Evolutionary conservation across 2,797 vertebrate species (phyloP).

Genomic region (Apogon talboti): DNA sequence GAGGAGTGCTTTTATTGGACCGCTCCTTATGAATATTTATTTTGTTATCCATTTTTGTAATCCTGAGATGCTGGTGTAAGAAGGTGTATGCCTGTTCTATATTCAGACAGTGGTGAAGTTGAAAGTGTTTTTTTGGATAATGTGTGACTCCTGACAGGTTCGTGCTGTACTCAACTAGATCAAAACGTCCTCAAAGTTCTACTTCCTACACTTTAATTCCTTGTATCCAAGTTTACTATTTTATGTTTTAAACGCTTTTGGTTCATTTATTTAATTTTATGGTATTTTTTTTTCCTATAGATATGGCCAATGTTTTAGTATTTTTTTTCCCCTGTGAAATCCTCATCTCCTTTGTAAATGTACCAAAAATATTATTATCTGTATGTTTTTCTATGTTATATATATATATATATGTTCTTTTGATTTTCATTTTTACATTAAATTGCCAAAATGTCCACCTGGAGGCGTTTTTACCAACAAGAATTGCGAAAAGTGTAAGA

Average conservation of each 20-base stretch:
- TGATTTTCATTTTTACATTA: constrained; percentile 25
- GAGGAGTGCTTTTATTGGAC: constrained; percentile 16
- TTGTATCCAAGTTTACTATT: constrained; percentile 10
- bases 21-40: constrained; percentile 30
- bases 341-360: constrained; percentile 16
- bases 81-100: constrained; percentile 7
- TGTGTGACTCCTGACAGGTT: constrained; percentile 9
- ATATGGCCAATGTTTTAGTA: constrained; percentile 15
- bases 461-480: constrained; percentile 8
- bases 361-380: constrained; percentile 37
- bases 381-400: constrained; percentile 16
- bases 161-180: constrained; percentile 8
- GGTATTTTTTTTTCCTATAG: constrained; percentile 17
- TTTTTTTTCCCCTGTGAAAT: not conserved
- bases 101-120: constrained; percentile 2
- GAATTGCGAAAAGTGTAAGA: constrained; percentile 7
- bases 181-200: constrained; percentile 16
- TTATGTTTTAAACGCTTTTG: constrained; percentile 29
- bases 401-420: constrained; percentile 19
- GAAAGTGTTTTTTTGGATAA: constrained; percentile 7
- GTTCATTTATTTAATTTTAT: constrained; percentile 11
- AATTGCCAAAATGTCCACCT: constrained; percentile 7
- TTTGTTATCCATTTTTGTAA: constrained; percentile 18
- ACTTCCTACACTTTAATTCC: constrained; percentile 17
- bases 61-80: constrained; percentile 22